phyloP scores from a whole-genome alignment of 2,888 invertebrate species.

The Synergus itoensis region DNA sequence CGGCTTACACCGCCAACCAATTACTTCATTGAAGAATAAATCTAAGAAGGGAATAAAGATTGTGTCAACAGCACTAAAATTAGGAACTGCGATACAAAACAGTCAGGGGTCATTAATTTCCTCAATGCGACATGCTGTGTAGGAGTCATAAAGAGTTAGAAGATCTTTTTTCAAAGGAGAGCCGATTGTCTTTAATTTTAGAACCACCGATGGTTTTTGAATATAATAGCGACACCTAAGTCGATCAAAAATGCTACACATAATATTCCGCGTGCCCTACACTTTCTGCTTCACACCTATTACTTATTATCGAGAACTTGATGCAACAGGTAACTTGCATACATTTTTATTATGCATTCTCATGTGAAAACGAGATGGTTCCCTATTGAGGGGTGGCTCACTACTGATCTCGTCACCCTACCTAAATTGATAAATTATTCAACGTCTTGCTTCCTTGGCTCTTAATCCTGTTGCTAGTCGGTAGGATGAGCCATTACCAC shows the following conservation, averaged over 20 bases:
- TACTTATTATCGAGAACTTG: background rate
- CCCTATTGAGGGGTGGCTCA: background rate
- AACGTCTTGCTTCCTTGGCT: background rate
- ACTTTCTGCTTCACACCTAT: background rate
- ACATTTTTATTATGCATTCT: background rate
- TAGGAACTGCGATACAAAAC: background rate
- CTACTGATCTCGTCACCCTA: background rate
- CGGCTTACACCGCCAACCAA: background rate
- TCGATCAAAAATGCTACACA: background rate
- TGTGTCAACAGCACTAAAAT: conserved; percentile 1
- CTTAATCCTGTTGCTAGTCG: conserved; percentile 38
- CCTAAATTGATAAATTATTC: conserved; percentile 23
- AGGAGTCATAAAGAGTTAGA: background rate
- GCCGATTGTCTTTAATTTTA: conserved; percentile 2
- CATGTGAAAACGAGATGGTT: background rate
- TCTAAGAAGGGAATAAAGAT: background rate
- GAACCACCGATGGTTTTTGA: background rate
- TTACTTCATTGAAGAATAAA: background rate
- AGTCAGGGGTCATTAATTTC: background rate
- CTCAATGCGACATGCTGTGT: background rate
- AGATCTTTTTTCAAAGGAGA: background rate
- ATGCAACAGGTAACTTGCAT: background rate
- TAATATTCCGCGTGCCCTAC: background rate
- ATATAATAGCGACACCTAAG: background rate
- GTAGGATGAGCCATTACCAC: conserved; percentile 50